Evolutionary conservation across 2,113 vertebrate species (phyloP).

Genomic region (Phylloscopus trochilus): DNA sequence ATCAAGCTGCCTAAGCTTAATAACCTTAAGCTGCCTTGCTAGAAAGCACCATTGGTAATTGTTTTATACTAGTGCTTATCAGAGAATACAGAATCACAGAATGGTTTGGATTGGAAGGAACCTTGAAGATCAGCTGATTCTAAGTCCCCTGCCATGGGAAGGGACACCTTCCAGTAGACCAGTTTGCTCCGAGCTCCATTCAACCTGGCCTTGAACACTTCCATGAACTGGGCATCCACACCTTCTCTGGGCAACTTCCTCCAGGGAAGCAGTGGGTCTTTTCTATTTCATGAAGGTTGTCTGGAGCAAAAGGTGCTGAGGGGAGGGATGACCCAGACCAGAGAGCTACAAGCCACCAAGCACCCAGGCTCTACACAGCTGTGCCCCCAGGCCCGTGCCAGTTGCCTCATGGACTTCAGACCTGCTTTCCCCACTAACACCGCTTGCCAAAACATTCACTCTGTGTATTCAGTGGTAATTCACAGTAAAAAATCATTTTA

Average conservation of each 20-base stretch:
- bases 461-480: no score
- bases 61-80: neutral
- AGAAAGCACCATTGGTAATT: neutral
- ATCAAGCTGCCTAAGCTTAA: neutral
- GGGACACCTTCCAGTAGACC: neutral
- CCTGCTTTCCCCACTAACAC: neutral
- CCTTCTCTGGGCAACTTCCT: neutral
- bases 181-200: neutral
- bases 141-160: neutral
- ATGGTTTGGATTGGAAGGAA: neutral
- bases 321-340: neutral
- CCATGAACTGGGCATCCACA: neutral
- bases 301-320: neutral
- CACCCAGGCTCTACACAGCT: neutral
- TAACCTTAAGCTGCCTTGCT: neutral
- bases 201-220: neutral
- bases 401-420: neutral
- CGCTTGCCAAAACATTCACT: neutral
- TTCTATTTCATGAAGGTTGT: neutral
- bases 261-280: neutral
- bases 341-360: neutral
- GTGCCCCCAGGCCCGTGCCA: rapidly evolving
- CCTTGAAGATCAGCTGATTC: neutral
- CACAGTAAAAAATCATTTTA: neutral
- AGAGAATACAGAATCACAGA: neutral